Conservation (phyloP, 2,113 vertebrate species). For the Elachura formosa region DNA sequence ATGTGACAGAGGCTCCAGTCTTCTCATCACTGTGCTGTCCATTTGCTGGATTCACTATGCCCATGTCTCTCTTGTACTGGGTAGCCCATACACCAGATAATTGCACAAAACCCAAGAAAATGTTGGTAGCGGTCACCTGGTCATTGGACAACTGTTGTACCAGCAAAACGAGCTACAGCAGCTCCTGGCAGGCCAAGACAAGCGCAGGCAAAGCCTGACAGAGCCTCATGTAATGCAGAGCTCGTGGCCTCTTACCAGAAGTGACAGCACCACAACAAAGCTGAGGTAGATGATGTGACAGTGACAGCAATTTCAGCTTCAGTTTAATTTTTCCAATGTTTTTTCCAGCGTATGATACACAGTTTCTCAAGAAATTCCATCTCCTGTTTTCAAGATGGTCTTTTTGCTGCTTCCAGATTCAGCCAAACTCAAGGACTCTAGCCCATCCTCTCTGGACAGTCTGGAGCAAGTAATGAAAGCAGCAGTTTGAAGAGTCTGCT, state of each 20-base stretch:
- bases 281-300: not conserved
- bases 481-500: not conserved
- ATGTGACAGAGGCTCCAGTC: not conserved
- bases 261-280: not conserved
- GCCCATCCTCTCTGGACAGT: not conserved
- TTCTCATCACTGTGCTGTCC: not conserved
- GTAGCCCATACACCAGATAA: not conserved
- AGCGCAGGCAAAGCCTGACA: not conserved
- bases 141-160: not conserved
- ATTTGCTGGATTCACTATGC: not conserved
- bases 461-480: not conserved
- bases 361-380: not conserved
- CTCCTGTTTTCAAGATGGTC: not conserved
- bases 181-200: not conserved
- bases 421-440: not conserved
- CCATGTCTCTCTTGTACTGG: not conserved
- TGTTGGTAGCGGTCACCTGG: not conserved
- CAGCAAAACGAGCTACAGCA: rapidly evolving
- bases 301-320: not conserved
- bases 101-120: not conserved
- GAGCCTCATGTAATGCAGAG: rapidly evolving
- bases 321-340: not conserved
- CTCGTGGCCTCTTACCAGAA: not conserved
- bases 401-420: not conserved
- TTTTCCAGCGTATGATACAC: not conserved